Evolutionary conservation across 2,888 invertebrate genomes (phyloP), one percentile per base, ranked within the genome.

Genomic region (Macrophya annulata): DNA sequence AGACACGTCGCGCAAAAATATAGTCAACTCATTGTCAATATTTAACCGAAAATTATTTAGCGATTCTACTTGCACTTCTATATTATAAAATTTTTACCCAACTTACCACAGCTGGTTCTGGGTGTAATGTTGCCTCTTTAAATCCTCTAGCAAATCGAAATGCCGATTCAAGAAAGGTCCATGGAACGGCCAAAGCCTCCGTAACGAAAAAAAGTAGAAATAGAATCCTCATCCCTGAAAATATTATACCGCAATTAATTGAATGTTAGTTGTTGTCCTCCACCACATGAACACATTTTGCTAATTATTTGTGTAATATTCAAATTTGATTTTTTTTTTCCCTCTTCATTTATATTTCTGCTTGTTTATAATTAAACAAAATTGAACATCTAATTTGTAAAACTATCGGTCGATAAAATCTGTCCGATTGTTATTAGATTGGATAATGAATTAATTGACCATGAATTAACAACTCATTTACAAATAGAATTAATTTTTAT

Each of bases 81-180:
- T 45, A 8, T 21, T 12, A 21, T 17, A n/a, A 9, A 17, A n/a
- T 59, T 55, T 59, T n/a, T n/a, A n/a, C 4, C n/a, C 5, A 62
- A 83, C 83, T 83, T 21, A 83, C 83, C 65, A 83, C 83, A 21
- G 25, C 48, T 25, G 83, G 83, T 71, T 83, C 83, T 8, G 15
- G 48, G 37, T 68, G 21, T 48, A 31, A 6, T 4, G 9, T 4
- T 48, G 21, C 17, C 4, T 83, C 21, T 25, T 48, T 83, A 1
- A 31, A 31, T 21, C 83, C 83, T 6, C 68, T 45, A 31, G 55
- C 71, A 71, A 40, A 59, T 48, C 48, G 83, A 4, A 83, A 9
- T 10, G 31, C 51, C 12, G 83, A 31, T 8, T 83, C 68, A 25
- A 83, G 10, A 37, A n/a, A 83, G 31, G 83, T 83, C 55, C 17